Conservation (phyloP, 2,888 invertebrate species). For the Lepidochitona cinerea region DNA sequence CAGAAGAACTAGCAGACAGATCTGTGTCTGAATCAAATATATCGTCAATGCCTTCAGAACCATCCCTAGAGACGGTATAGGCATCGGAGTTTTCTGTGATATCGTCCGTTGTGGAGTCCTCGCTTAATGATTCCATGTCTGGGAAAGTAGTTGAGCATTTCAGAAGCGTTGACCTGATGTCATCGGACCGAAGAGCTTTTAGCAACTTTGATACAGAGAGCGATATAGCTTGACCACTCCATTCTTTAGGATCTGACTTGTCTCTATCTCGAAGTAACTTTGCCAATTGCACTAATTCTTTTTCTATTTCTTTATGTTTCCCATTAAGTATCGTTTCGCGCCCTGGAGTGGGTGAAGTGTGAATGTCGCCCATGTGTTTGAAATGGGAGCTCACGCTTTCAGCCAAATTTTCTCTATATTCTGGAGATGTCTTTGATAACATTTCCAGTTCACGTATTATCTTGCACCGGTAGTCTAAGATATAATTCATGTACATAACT, state of each 20-base stretch:
- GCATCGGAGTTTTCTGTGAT: slow-evolving; percentile 20
- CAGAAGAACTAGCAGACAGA: background rate
- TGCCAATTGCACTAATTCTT: background rate
- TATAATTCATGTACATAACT: slow-evolving; percentile 46
- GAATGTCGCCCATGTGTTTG: background rate
- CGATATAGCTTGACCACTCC: slow-evolving; percentile 1
- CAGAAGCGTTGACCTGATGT: background rate
- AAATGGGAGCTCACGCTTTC: background rate
- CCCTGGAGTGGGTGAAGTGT: background rate
- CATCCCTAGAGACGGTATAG: slow-evolving; percentile 26
- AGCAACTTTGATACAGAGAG: slow-evolving; percentile 11
- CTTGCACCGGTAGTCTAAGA: slow-evolving; percentile 34
- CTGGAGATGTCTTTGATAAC: background rate
- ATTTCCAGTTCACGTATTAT: background rate
- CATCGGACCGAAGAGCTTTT: background rate
- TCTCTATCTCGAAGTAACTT: background rate
- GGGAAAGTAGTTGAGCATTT: background rate
- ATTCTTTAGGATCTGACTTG: background rate
- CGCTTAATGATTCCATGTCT: slow-evolving; percentile 15
- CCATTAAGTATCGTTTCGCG: background rate
- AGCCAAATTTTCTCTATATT: background rate
- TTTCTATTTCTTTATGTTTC: background rate
- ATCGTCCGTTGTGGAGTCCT: slow-evolving; percentile 11
- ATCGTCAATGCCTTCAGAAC: slow-evolving; percentile 15
- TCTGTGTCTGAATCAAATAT: slow-evolving; percentile 23